Evolutionary conservation across 1,140 invertebrate genomes (phyloP), one percentile per base, ranked within the genome.

Genomic region (Drosophila albomicans): DNA sequence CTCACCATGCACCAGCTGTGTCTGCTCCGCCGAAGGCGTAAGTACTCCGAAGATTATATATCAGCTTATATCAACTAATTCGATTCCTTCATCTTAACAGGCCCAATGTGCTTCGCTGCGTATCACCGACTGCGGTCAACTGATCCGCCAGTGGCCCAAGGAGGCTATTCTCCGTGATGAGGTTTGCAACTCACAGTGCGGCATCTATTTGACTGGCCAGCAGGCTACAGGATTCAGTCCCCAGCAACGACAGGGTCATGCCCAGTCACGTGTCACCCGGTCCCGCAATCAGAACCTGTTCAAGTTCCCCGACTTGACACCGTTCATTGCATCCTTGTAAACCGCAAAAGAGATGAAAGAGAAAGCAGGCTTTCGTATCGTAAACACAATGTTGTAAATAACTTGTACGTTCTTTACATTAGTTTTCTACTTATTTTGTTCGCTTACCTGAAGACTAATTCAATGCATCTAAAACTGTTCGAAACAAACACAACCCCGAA

Each of bases 161-260:
- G 96, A 98, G 51, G 96, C 96, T 0, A 96, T 98, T 16, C 91
- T 97, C 16, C 94, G 95, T 2, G 98, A 98, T 81, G 96, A 97
- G 78, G 96, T 98, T 0, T 98, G 98, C 92, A 96, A 96, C 11
- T 96, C 97, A 1, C 98, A 98, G 93, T 98, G 98, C 86, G 96
- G 96, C 61, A 92, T 92, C 66, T 92, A 92, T 11, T 72, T 92
- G 77, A 92, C 79, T 32, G 91, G 91, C 8, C 82, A 84, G 41
- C 88, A 91, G 51, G 75, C 88, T 20, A 63, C 76, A 35, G 80
- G 79, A 8, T 84, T 91, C 25, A 92, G 81, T 75, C 67, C 84
- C 41, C 88, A 91, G 35, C 72, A 86, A 57, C 78, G 81, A 41
- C 73, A 79, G 56, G 80, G 76, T 7, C 76, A 78, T 15, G 67